These are phyloP conservation scores for Iguana delicatissima DNA, from an alignment of 2,797 vertebrate species.

Conservation along the genomic window DNA sequence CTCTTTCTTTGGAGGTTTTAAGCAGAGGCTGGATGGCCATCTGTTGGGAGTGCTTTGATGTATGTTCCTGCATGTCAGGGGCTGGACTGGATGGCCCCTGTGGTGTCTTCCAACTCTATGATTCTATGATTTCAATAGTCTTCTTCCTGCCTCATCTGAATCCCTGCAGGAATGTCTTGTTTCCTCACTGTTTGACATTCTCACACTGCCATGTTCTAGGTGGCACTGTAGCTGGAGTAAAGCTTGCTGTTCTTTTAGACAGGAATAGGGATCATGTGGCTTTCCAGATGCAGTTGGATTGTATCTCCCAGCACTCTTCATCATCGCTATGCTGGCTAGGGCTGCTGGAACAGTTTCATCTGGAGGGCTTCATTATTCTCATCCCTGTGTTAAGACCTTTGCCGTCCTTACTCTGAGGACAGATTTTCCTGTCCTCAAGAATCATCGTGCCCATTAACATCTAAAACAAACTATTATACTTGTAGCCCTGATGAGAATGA, in stretches of 20 bases:
- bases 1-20: no score
- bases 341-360: background rate
- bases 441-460: background rate
- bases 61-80: no score
- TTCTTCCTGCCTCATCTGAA: background rate
- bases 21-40: no score
- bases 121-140: no score
- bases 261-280: background rate
- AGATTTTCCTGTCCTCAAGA: background rate
- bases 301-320: no score
- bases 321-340: background rate
- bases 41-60: no score
- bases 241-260: background rate
- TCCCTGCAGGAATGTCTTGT: background rate
- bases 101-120: no score
- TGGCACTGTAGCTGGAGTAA: background rate
- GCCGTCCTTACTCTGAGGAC: background rate
- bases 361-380: background rate
- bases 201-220: background rate
- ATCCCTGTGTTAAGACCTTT: background rate
- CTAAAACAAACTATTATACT: background rate
- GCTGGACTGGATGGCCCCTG: no score
- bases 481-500: background rate
- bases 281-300: background rate
- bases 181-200: background rate